phyloP scores from a whole-genome alignment of 2,797 vertebrate species.

The Gadopsis marmoratus region DNA sequence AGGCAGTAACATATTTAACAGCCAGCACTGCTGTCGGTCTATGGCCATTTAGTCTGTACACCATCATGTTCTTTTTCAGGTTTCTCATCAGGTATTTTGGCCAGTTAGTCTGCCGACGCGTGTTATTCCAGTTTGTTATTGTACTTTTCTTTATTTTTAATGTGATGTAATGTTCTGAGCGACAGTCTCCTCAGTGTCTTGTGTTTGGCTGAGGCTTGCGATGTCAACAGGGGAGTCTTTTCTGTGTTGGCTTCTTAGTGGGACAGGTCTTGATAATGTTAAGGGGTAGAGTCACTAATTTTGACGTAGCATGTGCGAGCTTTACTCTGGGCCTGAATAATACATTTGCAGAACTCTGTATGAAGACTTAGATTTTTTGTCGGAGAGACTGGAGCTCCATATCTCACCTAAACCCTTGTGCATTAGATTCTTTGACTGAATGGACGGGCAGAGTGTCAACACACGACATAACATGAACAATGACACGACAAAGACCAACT shows the following conservation, averaged over 20 bases:
- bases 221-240: not conserved
- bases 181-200: constrained; percentile 17
- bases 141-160: constrained; percentile 25
- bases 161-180: constrained; percentile 26
- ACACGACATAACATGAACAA: too few relatives aligned
- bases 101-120: constrained; percentile 10
- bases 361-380: not conserved
- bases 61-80: constrained; percentile 28
- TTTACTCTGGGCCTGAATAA: not conserved
- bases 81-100: constrained; percentile 23
- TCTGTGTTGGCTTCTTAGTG: not conserved
- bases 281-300: not conserved
- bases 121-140: constrained; percentile 31
- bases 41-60: constrained; percentile 13
- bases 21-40: not conserved
- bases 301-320: not conserved
- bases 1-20: constrained; percentile 5
- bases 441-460: not conserved
- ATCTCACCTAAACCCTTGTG: not conserved
- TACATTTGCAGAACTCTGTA: not conserved
- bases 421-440: not conserved
- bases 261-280: not conserved
- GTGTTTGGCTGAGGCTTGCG: constrained; percentile 18
- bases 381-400: not conserved
- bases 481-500: too few relatives aligned